These are phyloP conservation scores for Sorex fumeus DNA, from an alignment of 2,113 vertebrate species.

Conservation along the genomic window DNA sequence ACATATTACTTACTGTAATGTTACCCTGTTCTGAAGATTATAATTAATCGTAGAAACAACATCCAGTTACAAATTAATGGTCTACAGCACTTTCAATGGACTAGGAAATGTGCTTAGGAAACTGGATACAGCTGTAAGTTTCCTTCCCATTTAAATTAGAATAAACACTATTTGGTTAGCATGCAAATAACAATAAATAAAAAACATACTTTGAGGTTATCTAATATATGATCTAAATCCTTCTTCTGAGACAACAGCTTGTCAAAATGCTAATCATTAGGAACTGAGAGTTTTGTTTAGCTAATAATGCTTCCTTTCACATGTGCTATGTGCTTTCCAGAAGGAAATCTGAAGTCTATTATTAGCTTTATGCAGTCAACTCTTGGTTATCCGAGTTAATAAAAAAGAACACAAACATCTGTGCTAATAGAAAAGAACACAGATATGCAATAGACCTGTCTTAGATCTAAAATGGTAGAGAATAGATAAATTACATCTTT, in stretches of 20 bases:
- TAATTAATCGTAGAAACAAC: slow-evolving; percentile 71
- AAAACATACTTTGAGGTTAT: slow-evolving; percentile 67
- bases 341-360: slow-evolving; percentile 74
- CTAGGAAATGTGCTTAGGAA: not conserved
- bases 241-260: slow-evolving; percentile 76
- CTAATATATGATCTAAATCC: slow-evolving; percentile 59
- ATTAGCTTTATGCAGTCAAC: slow-evolving; percentile 63
- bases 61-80: slow-evolving; percentile 53
- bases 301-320: slow-evolving; percentile 74
- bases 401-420: slow-evolving; percentile 60
- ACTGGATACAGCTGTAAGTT: slow-evolving; percentile 7
- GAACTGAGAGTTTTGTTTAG: slow-evolving; percentile 63
- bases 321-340: slow-evolving; percentile 53
- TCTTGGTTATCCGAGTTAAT: slow-evolving; percentile 58
- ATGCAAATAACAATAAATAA: slow-evolving; percentile 55
- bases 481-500: slow-evolving; percentile 57
- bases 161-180: slow-evolving; percentile 31
- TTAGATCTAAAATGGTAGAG: slow-evolving; percentile 17
- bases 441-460: slow-evolving; percentile 48
- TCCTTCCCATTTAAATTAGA: slow-evolving; percentile 52
- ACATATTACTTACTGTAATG: slow-evolving; percentile 51
- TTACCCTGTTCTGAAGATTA: slow-evolving; percentile 25
- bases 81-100: slow-evolving; percentile 19
- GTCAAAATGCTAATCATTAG: slow-evolving; percentile 76
- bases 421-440: slow-evolving; percentile 38